A percentile compares a stretch with the other conserved stretches of the same genome.
Conservation (phyloP, 1,140 invertebrate genomes). For the Trinorchestia longiramus region DNA sequence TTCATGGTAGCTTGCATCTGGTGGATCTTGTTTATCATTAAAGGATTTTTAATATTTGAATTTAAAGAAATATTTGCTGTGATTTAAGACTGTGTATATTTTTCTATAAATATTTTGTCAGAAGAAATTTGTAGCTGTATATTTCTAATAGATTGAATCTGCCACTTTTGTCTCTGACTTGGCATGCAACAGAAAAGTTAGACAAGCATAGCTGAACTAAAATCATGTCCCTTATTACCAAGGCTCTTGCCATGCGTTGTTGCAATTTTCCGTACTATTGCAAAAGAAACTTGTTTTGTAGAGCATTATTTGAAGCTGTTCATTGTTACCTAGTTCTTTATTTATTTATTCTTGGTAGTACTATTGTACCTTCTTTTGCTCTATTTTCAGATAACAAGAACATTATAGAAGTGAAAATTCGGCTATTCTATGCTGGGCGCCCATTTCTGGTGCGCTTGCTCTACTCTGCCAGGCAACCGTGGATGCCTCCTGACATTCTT, state of each 20-base stretch:
- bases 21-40: background rate
- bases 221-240: background rate
- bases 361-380: background rate
- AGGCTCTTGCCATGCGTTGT: background rate
- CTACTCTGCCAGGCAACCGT: constrained; percentile 2
- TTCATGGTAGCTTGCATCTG: background rate
- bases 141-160: background rate
- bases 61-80: background rate
- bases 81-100: background rate
- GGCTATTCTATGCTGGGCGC: background rate
- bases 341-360: background rate
- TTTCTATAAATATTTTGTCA: too few relatives aligned
- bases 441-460: constrained; percentile 1
- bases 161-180: background rate
- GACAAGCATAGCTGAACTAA: background rate
- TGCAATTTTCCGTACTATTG: background rate
- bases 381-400: constrained; percentile 2
- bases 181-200: background rate
- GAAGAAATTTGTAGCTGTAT: background rate
- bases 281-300: background rate
- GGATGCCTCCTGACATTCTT: constrained; percentile 32
- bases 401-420: constrained; percentile 2
- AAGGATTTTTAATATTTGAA: too few relatives aligned
- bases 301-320: background rate
- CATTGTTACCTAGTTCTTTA: background rate